Base-by-base conservation (phyloP, 2,113 vertebrate species). In the Scolopax mira region DNA sequence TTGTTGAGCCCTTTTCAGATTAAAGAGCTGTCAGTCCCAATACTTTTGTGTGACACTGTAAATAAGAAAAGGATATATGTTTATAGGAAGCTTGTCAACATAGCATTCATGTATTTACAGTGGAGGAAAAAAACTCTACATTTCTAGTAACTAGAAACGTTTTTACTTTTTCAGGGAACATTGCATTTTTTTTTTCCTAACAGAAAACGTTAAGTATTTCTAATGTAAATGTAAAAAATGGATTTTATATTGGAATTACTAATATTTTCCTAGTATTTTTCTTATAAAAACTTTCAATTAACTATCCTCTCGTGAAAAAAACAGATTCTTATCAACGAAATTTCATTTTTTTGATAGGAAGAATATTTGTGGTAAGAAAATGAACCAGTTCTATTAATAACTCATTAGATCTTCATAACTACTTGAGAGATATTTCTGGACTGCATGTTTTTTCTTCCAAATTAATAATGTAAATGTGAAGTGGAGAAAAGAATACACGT, bases 1-100 rank as follows among this genome's bases (percentile, higher is more conserved):
- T 37, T 65, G 11, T n/a, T 81, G 75, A 92, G 52, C 13, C 3
- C n/a, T 88, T 94, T 94, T 87, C 71, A 75, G 55, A 80, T 90
- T 90, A 83, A 96, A 96, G 90, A 94, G 39, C 79, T 95, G 82
- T 92, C 88, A 96, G 55, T 74, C 49, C 44, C 72, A 95, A 90
- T 93, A 93, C 12, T 91, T 91, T 18, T 81, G 55, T 86, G 52
- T 85, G 86, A 79, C 83, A 60, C 44, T 52, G 57, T 89, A 95
- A 94, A 85, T 94, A 90, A 67, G 64, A 72, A 77, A 91, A 85
- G 23, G 24, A 69, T 69, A 71, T 73, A 81, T 60, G 51, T 80
- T 93, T 89, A 65, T 44, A 55, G 8, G 22, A 18, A 94, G 23
- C 7, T 25, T 87, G 65, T 95, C 91, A 86, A 75, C 49, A 55